Percentiles rank a stretch among this genome's conserved stretches.
These are phyloP conservation scores for Mobula hypostoma DNA, from an alignment of 2,113 vertebrate genomes.

Conservation along the genomic window DNA sequence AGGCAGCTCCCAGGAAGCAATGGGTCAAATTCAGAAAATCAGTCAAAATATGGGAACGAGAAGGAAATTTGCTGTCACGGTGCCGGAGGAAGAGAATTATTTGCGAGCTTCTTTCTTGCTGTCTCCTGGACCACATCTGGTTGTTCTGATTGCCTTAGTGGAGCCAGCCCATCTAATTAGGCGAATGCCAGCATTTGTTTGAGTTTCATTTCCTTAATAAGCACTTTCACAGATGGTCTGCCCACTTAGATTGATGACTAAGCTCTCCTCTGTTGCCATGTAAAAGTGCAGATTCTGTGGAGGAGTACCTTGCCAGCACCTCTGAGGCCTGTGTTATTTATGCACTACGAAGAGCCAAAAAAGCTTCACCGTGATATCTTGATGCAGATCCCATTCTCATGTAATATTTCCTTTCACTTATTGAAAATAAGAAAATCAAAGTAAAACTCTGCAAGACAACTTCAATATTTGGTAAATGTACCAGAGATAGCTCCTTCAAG, in stretches of 20 bases:
- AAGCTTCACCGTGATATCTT: not conserved
- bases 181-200: slow-evolving; percentile 4
- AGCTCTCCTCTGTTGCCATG: not conserved
- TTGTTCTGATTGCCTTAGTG: slow-evolving; percentile 10
- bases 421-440: not conserved
- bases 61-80: not conserved
- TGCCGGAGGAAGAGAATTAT: not conserved
- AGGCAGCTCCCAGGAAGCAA: not conserved
- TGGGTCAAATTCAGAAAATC: not conserved
- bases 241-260: slow-evolving; percentile 23
- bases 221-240: slow-evolving; percentile 32
- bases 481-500: not conserved
- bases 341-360: not conserved
- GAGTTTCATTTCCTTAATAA: slow-evolving; percentile 27
- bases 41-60: not conserved
- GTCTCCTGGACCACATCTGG: slow-evolving; percentile 26
- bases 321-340: not conserved
- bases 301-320: not conserved
- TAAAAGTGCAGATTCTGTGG: slow-evolving; percentile 23
- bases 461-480: slow-evolving; percentile 9
- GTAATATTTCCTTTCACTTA: not conserved
- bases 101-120: not conserved
- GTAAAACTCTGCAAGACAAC: not conserved
- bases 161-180: slow-evolving; percentile 9
- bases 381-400: not conserved